These are phyloP conservation scores for Calvadosia cruxmelitensis DNA, from an alignment of 30 jellyfish, hydroid and myxozoan genomes.

Conservation along the genomic window DNA sequence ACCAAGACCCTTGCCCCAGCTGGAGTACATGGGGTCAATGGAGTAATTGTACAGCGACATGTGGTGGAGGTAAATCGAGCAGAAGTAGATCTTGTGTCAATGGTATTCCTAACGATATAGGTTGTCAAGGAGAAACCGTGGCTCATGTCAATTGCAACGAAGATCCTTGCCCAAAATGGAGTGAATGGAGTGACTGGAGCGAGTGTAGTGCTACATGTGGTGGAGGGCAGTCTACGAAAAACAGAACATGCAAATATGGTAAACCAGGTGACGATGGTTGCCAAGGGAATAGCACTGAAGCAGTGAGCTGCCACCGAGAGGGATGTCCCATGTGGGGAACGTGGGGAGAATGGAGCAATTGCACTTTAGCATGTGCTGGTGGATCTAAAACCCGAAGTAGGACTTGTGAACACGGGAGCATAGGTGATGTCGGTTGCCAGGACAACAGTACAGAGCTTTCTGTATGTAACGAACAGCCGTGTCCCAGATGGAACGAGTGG, in stretches of 20 bases:
- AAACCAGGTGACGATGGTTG: neutral
- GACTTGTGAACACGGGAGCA: neutral
- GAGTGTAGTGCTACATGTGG: neutral
- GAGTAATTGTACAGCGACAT: neutral
- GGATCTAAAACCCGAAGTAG: neutral
- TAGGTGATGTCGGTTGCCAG: neutral
- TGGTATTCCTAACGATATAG: neutral
- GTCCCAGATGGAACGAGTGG: constrained; percentile 1
- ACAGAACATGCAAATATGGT: neutral
- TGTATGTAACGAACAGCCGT: neutral
- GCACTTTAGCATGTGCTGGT: neutral
- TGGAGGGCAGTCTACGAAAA: neutral
- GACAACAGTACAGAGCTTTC: neutral
- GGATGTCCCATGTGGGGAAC: neutral
- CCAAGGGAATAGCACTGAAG: neutral
- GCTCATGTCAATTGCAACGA: neutral
- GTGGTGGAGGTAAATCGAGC: neutral
- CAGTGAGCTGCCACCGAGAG: neutral
- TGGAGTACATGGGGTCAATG: neutral
- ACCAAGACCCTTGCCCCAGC: neutral
- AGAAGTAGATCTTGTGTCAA: neutral
- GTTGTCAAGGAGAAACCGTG: neutral
- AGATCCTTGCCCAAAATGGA: neutral
- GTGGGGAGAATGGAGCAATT: neutral
- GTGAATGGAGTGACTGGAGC: neutral